Percentiles rank a stretch among this genome's conserved stretches.
These are phyloP conservation scores for Tylochromis polylepis DNA, from an alignment of 2,113 vertebrate species.

Conservation along the genomic window DNA sequence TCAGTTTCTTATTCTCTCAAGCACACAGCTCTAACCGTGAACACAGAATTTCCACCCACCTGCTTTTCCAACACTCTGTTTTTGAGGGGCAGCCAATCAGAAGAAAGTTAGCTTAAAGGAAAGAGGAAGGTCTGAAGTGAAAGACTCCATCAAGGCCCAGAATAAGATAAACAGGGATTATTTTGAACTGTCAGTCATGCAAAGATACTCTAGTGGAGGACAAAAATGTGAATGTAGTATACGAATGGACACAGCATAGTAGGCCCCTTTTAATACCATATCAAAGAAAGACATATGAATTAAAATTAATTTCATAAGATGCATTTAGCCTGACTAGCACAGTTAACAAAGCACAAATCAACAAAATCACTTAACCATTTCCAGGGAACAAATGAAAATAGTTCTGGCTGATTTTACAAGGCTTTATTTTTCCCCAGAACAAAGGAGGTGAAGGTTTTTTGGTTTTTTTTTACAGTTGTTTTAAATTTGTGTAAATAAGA, in stretches of 20 bases:
- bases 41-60: background rate
- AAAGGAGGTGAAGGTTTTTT: background rate
- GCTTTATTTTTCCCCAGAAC: background rate
- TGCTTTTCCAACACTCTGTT: background rate
- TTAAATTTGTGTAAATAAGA: background rate
- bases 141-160: background rate
- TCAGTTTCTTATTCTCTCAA: background rate
- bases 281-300: background rate
- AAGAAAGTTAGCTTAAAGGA: background rate
- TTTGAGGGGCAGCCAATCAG: background rate
- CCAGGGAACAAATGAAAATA: background rate
- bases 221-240: background rate
- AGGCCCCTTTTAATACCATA: background rate
- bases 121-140: background rate
- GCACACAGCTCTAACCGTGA: background rate
- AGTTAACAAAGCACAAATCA: background rate
- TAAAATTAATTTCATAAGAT: background rate
- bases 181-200: background rate
- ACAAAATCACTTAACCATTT: background rate
- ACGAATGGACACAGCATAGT: rapidly evolving
- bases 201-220: background rate
- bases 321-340: background rate
- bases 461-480: background rate
- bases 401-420: background rate
- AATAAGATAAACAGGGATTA: background rate